Evolutionary conservation across 2,888 invertebrate species (phyloP), one percentile per base, ranked within the genome.

Genomic region (Drosophila meridiana): DNA sequence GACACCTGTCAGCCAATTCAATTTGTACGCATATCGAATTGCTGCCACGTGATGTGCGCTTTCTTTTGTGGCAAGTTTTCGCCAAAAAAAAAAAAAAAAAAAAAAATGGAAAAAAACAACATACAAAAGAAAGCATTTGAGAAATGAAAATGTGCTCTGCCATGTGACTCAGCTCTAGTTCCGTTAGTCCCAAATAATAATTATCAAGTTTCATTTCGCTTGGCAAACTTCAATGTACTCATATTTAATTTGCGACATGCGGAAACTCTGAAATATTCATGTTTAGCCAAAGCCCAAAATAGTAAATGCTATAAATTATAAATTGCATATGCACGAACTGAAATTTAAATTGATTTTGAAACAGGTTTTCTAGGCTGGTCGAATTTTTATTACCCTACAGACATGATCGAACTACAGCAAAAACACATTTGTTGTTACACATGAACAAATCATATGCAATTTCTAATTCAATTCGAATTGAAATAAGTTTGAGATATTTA

Each of bases 1-100:
- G 86, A 81, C 82, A 82, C 82, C 82, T 87, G 87, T 84, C 87
- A 78, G 74, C 73, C 73, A 78, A 80, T 83, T 82, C 70, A 80
- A 83, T 81, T 76, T 83, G 69, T 50, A 67, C 38, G 40, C 63
- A 80, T 67, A 80, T 80, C 59, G 68, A 71, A 61, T 67, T 69
- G 73, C 69, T 20, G 59, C 76, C 76, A 73, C 61, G 68, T 56
- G 69, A 60, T 65, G 62, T n/a, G 14, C 75, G n/a, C 47, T 32
- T 40, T 2, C 56, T 30, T n/a, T 30, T 58, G 52, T 34, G 68
- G 20, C 52, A 71, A 52, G 47, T 60, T 36, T 63, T 66, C 32
- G 7, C 20, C 57, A 58, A 58, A 55, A 4, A 63, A 55, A 61
- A 56, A 50, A 58, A 64, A 50, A 53, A 43, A 34, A 52, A 34